Percentiles rank a stretch among this genome's conserved stretches.
Conservation (phyloP, 2,113 vertebrate species). For the Hippolais icterina region DNA sequence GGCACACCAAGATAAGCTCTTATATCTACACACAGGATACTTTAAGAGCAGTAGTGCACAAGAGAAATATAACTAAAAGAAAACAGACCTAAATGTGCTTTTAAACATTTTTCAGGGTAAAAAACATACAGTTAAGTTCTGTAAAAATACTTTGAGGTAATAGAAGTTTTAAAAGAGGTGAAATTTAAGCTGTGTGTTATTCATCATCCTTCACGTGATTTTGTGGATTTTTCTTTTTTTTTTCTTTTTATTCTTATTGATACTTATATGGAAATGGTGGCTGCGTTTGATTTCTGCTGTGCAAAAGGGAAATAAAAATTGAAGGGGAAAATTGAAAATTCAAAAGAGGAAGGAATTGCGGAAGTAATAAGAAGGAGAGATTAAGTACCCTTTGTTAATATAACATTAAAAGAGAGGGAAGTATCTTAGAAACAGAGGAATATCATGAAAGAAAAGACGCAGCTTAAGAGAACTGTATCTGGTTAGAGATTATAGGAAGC, state of each 20-base stretch:
- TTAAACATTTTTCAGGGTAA: neutral
- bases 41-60: neutral
- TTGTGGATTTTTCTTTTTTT: neutral
- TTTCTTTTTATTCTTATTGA: neutral
- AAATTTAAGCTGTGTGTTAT: neutral
- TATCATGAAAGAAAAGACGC: neutral
- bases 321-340: neutral
- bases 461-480: neutral
- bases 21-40: neutral
- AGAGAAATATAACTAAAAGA: neutral
- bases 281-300: neutral
- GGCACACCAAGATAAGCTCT: neutral
- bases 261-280: neutral
- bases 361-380: neutral
- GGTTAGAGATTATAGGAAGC: neutral
- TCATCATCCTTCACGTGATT: neutral
- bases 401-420: neutral
- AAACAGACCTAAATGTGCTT: neutral
- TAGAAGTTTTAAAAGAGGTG: neutral
- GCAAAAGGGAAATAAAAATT: neutral
- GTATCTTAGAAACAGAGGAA: neutral
- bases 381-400: neutral
- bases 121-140: neutral
- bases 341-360: neutral
- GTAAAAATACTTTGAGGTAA: neutral